Evolutionary conservation across 2,888 invertebrate species (phyloP), one percentile per base, ranked within the genome.

Genomic region (Bombylius discolor): DNA sequence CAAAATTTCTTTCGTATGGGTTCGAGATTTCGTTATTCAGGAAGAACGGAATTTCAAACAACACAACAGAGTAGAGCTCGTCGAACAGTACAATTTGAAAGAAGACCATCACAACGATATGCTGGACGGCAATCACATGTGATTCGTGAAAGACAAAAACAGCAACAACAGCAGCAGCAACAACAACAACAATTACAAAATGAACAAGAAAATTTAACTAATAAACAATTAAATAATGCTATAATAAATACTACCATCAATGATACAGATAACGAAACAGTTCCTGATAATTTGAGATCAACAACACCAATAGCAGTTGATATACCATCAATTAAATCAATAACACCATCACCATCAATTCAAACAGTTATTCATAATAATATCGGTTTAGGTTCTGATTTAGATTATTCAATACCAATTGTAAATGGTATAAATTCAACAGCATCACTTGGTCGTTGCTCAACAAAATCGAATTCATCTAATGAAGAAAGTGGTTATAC

Each of bases 1-100:
- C 96, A 95, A 71, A 95, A 93, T 76, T 97, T 99, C 78, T 95
- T 99, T 77, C 81, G 99, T 60, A 95, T 99, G 93, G 98, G 98
- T 54, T 98, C 98, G 13, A 81, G 98, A 56, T 99, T 99, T 74
- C 85, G 74, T 5, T 82, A 82, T 65, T 93, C 93, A 62, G 96
- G 99, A 0, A 86, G 95, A 70, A 99, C 99, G 3, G 99, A 99
- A 76, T 98, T 95, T 72, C 98, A 99, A 77, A 91, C 94, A 34
- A 91, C 95, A 9, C 90, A 91, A 67, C 84, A 89, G 67, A 93
- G 89, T 74, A 81, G 90, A 60, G 92, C 94, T 1, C 79, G 96
- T 49, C 81, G 96, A 54, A 94, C 93, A 2, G 96, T 96, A 7
- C 93, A 95, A 70, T 94, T 99, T 72, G 98, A 99, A 75, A 80